phyloP scores from a whole-genome alignment of 2,113 vertebrate species.

The Odocoileus virginianus region DNA sequence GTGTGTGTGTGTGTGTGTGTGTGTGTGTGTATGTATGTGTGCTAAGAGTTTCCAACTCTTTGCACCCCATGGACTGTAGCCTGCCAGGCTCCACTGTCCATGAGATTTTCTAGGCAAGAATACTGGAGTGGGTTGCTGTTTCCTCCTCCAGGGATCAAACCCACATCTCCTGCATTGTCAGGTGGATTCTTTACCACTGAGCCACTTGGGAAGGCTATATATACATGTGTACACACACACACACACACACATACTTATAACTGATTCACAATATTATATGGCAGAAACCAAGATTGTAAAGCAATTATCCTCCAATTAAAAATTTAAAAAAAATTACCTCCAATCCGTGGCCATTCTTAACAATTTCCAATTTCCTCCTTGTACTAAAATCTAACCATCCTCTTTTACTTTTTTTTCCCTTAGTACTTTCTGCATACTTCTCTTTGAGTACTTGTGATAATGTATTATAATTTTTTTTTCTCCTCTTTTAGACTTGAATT shows the following conservation, averaged over 20 bases:
- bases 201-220: background rate
- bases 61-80: background rate
- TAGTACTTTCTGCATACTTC: background rate
- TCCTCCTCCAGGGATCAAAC: background rate
- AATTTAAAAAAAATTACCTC: background rate
- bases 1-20: background rate
- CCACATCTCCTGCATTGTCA: background rate
- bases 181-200: background rate
- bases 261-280: background rate
- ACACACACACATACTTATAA: background rate
- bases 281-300: background rate
- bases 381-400: background rate
- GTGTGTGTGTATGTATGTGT: fast-evolving
- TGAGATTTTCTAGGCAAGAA: background rate
- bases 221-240: background rate
- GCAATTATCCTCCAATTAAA: background rate
- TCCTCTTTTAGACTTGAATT: background rate
- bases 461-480: background rate
- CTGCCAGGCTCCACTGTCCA: background rate
- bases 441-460: background rate
- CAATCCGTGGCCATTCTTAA: background rate
- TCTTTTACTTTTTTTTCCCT: background rate
- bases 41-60: background rate
- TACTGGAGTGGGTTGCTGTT: background rate
- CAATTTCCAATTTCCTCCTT: background rate